Base-by-base conservation (phyloP, 2,113 vertebrate genomes). In the Verasper variegatus region DNA sequence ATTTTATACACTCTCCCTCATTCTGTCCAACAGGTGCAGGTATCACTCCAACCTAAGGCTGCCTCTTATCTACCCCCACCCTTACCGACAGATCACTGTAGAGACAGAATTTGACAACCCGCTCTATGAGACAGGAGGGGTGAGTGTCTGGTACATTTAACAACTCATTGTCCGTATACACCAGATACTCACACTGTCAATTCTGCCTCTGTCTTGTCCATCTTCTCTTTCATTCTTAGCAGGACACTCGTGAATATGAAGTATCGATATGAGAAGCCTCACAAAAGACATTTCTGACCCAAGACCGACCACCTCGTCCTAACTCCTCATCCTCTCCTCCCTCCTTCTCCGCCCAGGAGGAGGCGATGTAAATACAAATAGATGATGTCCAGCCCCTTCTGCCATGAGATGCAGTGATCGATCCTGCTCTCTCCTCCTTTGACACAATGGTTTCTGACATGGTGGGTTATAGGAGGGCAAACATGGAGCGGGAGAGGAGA, bases 61-160 rank as follows among this genome's bases (percentile, higher is more conserved):
- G 85, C 98, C 98, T 10, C 97, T 99, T 52, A 97, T 98, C 94
- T 98, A 97, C 84, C 96, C 97, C 0, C 97, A 99, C 78, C 97
- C 97, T 1, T 99, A 99, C 94, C 96, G 97, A 91, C 98, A 99
- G 94, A 99, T 99, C 94, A 98, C 97, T 0, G 97, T 98, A 90
- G 98, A 99, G 90, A 97, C 97, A 0, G 97, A 99, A 89, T 99
- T 98, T 4, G 98, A 99, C 94, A 99, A 99, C 94, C 98, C 98
- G 0, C 96, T 98, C 56, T 99, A 99, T 0, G 98, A 99, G 92
- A 99, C 96, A 0, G 98, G 97, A 93, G 98, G 96, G 91, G 74
- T 94, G 69, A 92, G 92, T 83, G 20, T 71, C 7, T n/a, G 0
- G 31, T 9, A 27, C 59, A 49, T 54, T 51, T 8, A 54, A 26